Evolutionary conservation across 1,140 invertebrate genomes (phyloP).

Genomic region (Drosophila ananassae): DNA sequence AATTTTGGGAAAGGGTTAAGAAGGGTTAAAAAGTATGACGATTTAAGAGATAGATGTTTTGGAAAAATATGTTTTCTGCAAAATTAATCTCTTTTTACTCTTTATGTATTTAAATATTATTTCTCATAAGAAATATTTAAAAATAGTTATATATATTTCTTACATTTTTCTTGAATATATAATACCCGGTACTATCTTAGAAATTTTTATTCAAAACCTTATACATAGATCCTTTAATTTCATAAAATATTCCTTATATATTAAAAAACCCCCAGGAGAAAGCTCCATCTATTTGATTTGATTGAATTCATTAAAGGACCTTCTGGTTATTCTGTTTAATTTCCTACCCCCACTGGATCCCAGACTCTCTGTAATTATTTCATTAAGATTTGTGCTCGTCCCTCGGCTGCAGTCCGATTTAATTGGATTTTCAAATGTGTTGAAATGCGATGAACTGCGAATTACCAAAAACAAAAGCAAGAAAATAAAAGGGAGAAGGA

Average conservation of each 20-base stretch:
- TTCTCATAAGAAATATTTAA: too few species aligned
- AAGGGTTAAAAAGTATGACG: neutral
- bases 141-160: too few species aligned
- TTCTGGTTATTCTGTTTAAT: neutral
- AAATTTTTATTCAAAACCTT: neutral
- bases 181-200: neutral
- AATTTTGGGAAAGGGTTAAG: neutral
- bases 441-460: neutral
- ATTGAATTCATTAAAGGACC: neutral
- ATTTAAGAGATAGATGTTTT: too few species aligned
- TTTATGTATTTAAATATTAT: too few species aligned
- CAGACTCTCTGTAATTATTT: conserved; percentile 36
- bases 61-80: too few species aligned
- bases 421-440: conserved; percentile 42
- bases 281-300: neutral
- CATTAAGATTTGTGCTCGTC: conserved; percentile 24
- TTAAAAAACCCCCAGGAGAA: neutral
- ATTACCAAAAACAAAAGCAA: neutral
- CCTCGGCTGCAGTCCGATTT: conserved; percentile 10
- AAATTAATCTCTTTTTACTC: too few species aligned
- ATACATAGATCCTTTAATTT: neutral
- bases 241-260: neutral
- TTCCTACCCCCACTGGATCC: neutral
- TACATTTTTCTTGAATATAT: neutral
- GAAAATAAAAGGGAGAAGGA: too few species aligned